phyloP scores from a whole-genome alignment of 2,888 invertebrate genomes.

The Dromius quadrimaculatus region DNA sequence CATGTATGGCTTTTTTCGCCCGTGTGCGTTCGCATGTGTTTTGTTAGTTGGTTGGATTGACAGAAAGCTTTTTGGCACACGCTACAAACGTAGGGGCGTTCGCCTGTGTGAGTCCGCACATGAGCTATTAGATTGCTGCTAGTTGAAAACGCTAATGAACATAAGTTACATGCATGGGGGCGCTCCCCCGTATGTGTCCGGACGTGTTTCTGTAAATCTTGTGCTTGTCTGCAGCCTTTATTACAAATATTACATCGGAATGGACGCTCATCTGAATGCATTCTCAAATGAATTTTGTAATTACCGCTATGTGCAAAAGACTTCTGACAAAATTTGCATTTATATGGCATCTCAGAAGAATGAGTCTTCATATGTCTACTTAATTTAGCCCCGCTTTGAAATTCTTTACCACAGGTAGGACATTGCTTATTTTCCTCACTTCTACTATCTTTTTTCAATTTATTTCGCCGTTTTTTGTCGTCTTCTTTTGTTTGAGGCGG shows the following conservation, averaged over 20 bases:
- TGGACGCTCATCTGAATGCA: slow-evolving; percentile 60
- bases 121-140: slow-evolving; percentile 67
- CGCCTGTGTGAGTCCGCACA: slow-evolving; percentile 65
- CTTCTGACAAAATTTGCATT: slow-evolving; percentile 66
- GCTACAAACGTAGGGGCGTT: slow-evolving; percentile 65
- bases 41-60: slow-evolving; percentile 66
- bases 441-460: slow-evolving; percentile 20
- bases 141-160: slow-evolving; percentile 67
- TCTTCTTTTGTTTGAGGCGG: slow-evolving; percentile 18
- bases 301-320: slow-evolving; percentile 67
- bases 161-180: slow-evolving; percentile 66
- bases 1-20: slow-evolving; percentile 63
- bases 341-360: slow-evolving; percentile 65
- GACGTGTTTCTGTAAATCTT: slow-evolving; percentile 67
- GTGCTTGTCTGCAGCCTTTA: slow-evolving; percentile 66
- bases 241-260: slow-evolving; percentile 65
- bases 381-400: slow-evolving; percentile 63
- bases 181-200: slow-evolving; percentile 67
- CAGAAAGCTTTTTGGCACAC: slow-evolving; percentile 67
- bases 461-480: slow-evolving; percentile 30
- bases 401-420: slow-evolving; percentile 63
- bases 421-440: slow-evolving; percentile 61
- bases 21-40: slow-evolving; percentile 66
- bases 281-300: slow-evolving; percentile 65
- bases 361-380: slow-evolving; percentile 66